A percentile compares a stretch with the other conserved stretches of the same genome.
Conservation (phyloP, 2,888 invertebrate species). For the Lithosia quadra region DNA sequence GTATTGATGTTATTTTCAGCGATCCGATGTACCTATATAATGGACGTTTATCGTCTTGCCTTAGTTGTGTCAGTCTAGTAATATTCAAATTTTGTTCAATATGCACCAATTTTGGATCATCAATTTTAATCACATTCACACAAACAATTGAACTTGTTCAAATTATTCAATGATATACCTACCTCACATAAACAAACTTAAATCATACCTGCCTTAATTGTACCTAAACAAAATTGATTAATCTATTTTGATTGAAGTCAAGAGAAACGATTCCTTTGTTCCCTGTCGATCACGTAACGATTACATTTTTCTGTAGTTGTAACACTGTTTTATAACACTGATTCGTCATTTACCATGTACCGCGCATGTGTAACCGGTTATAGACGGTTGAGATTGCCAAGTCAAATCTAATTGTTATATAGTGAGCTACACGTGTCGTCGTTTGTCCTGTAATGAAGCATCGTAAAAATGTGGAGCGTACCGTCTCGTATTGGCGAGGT, state of each 20-base stretch:
- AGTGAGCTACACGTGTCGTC: constrained; percentile 55
- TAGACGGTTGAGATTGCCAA: constrained; percentile 41
- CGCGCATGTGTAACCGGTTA: constrained; percentile 23
- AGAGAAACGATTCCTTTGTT: constrained; percentile 6
- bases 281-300: neutral
- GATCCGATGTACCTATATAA: constrained; percentile 48
- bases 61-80: neutral
- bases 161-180: no score
- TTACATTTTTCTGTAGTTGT: constrained; percentile 10
- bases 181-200: neutral
- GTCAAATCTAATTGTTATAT: constrained; percentile 45
- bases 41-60: constrained; percentile 3
- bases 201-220: no score
- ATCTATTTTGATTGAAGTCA: neutral
- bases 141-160: no score
- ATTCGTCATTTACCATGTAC: constrained; percentile 14
- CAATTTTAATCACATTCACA: no score
- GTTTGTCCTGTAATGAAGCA: constrained; percentile 56
- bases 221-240: neutral
- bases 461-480: constrained; percentile 63
- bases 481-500: constrained; percentile 63
- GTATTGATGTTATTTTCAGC: constrained; percentile 38
- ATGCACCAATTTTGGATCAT: neutral
- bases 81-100: neutral
- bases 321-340: constrained; percentile 11